Conservation (phyloP, 2,797 vertebrate species). For the Neosilurus mollespiculum region DNA sequence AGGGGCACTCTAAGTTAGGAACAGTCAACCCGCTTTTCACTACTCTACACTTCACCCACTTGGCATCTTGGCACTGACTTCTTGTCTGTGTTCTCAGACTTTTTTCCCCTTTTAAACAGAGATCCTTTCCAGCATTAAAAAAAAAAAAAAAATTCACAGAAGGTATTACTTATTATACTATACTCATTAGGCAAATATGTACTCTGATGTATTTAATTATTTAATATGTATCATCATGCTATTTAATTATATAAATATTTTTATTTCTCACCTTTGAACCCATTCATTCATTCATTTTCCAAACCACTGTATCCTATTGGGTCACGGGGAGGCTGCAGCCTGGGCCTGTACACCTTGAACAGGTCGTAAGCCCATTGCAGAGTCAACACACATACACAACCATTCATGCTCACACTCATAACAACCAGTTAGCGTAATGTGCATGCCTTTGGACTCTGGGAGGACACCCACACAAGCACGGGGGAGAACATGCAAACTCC, state of each 20-base stretch:
- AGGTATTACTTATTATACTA: neutral
- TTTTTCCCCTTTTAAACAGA: neutral
- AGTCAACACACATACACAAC: too few relatives aligned
- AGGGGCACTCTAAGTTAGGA: constrained; percentile 16
- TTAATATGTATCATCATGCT: neutral
- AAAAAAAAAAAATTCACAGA: neutral
- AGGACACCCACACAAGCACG: too few relatives aligned
- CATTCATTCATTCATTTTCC: too few relatives aligned
- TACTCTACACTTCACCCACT: constrained; percentile 32
- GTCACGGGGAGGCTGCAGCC: too few relatives aligned
- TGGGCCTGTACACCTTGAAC: too few relatives aligned
- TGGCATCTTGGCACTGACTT: constrained; percentile 30
- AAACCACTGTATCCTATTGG: too few relatives aligned
- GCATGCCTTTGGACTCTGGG: too few relatives aligned
- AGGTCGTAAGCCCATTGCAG: too few relatives aligned
- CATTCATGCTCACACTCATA: too few relatives aligned
- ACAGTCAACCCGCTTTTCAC: constrained; percentile 34
- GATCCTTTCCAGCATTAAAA: constrained; percentile 4
- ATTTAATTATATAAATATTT: neutral
- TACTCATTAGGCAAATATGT: neutral
- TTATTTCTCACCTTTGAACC: neutral
- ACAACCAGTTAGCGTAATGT: too few relatives aligned
- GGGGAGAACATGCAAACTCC: too few relatives aligned
- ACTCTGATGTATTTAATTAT: neutral
- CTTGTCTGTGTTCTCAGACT: constrained; percentile 15